These are phyloP conservation scores for Psammodynastes pulverulentus DNA, from an alignment of 2,113 vertebrate species.

Conservation along the genomic window DNA sequence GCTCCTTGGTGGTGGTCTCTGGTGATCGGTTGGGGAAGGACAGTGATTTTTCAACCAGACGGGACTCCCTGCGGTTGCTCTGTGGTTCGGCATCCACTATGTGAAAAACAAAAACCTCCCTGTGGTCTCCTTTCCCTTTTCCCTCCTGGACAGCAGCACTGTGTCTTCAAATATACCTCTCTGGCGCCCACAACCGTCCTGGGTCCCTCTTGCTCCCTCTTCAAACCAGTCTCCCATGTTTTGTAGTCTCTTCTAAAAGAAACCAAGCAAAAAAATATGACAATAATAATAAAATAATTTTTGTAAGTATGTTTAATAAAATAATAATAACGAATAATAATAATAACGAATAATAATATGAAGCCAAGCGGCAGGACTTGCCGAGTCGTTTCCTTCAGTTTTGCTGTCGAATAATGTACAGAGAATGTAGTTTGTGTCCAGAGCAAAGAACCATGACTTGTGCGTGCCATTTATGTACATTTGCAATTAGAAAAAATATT, in stretches of 20 bases:
- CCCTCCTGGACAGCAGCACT: slow-evolving; percentile 60
- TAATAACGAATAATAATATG: slow-evolving; percentile 63
- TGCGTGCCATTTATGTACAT: slow-evolving; percentile 99
- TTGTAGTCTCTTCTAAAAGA: slow-evolving; percentile 82
- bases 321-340: slow-evolving; percentile 28
- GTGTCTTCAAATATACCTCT: slow-evolving; percentile 65
- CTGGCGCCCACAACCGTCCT: slow-evolving; percentile 47
- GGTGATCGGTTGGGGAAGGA: background rate
- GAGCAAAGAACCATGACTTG: slow-evolving; percentile 77
- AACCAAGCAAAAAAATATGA: slow-evolving; percentile 29
- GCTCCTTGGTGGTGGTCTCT: background rate
- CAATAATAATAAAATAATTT: slow-evolving; percentile 52
- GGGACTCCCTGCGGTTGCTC: background rate
- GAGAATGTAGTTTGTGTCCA: slow-evolving; percentile 86
- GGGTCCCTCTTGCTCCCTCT: slow-evolving; percentile 69
- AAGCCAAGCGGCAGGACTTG: slow-evolving; percentile 74
- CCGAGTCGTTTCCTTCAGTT: slow-evolving; percentile 78
- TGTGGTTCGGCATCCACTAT: slow-evolving; percentile 37
- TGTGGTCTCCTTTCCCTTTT: slow-evolving; percentile 37
- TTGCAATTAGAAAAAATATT: slow-evolving; percentile 97
- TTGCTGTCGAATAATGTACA: slow-evolving; percentile 94
- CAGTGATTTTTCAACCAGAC: background rate
- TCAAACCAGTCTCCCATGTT: slow-evolving; percentile 82
- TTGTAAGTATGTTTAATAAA: slow-evolving; percentile 96
- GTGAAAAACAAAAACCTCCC: background rate